phyloP scores from a whole-genome alignment of 2,113 vertebrate species.

The Petaurus breviceps region DNA sequence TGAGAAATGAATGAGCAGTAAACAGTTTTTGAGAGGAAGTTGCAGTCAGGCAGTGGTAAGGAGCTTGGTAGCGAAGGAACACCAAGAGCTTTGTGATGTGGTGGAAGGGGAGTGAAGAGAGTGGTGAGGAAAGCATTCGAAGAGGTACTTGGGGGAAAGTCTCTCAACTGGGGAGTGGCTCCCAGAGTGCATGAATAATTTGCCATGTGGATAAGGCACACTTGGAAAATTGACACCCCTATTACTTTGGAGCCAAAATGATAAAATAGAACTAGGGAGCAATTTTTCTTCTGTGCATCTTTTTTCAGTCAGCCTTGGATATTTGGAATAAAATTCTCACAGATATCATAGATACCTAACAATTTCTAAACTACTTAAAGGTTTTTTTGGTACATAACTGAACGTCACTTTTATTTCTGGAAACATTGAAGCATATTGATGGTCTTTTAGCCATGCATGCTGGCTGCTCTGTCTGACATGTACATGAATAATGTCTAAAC shows the following conservation, averaged over 20 bases:
- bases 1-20: not conserved
- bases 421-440: not conserved
- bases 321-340: not conserved
- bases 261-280: not conserved
- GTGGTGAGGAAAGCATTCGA: not conserved
- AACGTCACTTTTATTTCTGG: not conserved
- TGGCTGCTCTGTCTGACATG: not conserved
- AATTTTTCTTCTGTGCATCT: not conserved
- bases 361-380: not conserved
- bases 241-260: not conserved
- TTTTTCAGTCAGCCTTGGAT: not conserved
- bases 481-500: not conserved
- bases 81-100: not conserved
- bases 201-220: not conserved
- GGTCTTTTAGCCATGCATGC: not conserved
- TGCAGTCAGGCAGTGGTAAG: not conserved
- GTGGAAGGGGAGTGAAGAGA: not conserved
- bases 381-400: not conserved
- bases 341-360: not conserved
- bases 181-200: not conserved
- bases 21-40: not conserved
- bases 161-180: not conserved
- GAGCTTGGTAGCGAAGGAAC: not conserved
- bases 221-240: not conserved
- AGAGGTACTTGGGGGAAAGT: not conserved